Percentiles rank a stretch among this genome's conserved stretches.
Conservation (phyloP, 2,888 invertebrate genomes). For the Sabatieria punctata region DNA sequence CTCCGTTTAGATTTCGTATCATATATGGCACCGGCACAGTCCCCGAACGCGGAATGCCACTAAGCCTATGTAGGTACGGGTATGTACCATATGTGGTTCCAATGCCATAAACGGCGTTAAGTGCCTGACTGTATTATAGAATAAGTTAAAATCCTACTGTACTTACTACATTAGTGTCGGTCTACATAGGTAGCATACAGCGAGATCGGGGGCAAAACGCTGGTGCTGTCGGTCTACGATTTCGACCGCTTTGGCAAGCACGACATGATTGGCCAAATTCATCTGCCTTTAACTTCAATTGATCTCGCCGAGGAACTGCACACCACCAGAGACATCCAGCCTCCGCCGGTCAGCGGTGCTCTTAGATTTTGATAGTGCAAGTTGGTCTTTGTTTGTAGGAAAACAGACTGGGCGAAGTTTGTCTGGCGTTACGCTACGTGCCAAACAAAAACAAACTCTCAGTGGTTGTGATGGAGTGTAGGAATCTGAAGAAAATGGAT, state of each 20-base stretch:
- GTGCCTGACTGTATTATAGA: too few species aligned
- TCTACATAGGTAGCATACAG: conserved; percentile 92
- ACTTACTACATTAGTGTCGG: too few species aligned
- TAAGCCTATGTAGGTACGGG: too few species aligned
- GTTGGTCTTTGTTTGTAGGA: conserved; percentile 22
- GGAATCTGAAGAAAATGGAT: conserved; percentile 99
- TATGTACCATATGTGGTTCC: too few species aligned
- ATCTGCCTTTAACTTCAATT: conserved; percentile 69
- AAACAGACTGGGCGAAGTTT: conserved; percentile 84
- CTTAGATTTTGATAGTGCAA: not conserved
- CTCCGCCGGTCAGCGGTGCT: conserved; percentile 72
- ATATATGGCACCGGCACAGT: too few species aligned
- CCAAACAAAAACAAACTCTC: conserved; percentile 98
- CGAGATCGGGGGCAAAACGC: conserved; percentile 94
- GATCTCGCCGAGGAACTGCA: conserved; percentile 96
- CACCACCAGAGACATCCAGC: conserved; percentile 91
- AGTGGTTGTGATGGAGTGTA: conserved; percentile 94
- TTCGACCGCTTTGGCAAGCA: conserved; percentile 99
- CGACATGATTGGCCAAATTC: conserved; percentile 82
- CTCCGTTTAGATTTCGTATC: too few species aligned
- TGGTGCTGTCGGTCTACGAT: conserved; percentile 96
- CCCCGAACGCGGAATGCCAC: too few species aligned
- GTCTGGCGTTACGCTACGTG: conserved; percentile 97
- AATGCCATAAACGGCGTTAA: too few species aligned
- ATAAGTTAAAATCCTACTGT: too few species aligned